These are phyloP conservation scores for Dynastes tityus DNA, from an alignment of 2,888 invertebrate genomes.

Conservation along the genomic window DNA sequence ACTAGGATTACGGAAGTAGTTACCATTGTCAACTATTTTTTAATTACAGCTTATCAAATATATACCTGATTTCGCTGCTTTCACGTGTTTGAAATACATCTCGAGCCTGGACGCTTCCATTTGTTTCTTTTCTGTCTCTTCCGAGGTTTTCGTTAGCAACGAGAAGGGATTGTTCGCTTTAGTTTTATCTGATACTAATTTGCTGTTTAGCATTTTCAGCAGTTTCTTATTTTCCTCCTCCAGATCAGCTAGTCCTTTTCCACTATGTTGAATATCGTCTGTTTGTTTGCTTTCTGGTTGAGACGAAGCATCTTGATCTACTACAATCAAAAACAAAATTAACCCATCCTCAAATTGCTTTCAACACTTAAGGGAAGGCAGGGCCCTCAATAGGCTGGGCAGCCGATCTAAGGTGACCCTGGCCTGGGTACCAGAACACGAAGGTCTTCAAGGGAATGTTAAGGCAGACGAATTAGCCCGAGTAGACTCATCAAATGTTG, in stretches of 20 bases:
- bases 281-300: background rate
- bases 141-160: background rate
- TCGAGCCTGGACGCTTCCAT: background rate
- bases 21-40: background rate
- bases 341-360: too few species aligned
- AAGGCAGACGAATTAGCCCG: too few species aligned
- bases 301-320: background rate
- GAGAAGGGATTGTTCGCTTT: background rate
- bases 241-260: background rate
- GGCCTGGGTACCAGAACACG: too few species aligned
- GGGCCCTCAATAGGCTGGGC: too few species aligned
- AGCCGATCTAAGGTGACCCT: too few species aligned
- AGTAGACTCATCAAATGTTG: too few species aligned
- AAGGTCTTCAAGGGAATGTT: too few species aligned
- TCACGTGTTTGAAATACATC: background rate
- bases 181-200: background rate
- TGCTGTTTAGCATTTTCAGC: background rate
- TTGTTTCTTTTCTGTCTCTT: background rate
- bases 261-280: background rate
- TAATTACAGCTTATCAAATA: background rate
- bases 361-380: too few species aligned
- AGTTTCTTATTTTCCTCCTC: constrained; percentile 19
- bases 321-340: too few species aligned
- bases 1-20: background rate
- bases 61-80: background rate